Conservation (phyloP, 2,797 vertebrate species). For the Potorous gilbertii region DNA sequence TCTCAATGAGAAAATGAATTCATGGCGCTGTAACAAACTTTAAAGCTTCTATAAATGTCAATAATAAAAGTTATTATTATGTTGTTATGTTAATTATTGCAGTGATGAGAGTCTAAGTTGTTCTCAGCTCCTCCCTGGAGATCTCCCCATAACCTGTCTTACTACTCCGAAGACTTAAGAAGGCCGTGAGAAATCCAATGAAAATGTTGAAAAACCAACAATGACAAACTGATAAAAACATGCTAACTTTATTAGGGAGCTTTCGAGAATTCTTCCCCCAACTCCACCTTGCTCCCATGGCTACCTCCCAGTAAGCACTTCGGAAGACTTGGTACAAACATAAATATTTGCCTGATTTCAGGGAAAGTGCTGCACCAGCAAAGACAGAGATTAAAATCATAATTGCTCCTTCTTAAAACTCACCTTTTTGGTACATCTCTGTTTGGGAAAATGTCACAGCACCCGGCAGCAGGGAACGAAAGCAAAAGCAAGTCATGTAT, state of each 20-base stretch:
- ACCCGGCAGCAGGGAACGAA: constrained; percentile 26
- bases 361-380: constrained; percentile 64
- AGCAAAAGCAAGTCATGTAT: constrained; percentile 71
- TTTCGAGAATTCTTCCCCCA: constrained; percentile 64
- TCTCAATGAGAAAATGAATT: neutral
- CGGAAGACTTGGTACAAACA: constrained; percentile 73
- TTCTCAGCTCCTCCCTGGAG: constrained; percentile 25
- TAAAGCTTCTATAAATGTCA: neutral
- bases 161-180: constrained; percentile 44
- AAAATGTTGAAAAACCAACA: constrained; percentile 72
- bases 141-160: constrained; percentile 44
- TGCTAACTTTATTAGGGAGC: constrained; percentile 72
- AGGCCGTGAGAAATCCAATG: neutral
- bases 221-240: constrained; percentile 69
- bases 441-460: constrained; percentile 61
- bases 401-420: constrained; percentile 79
- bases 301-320: constrained; percentile 76
- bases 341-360: constrained; percentile 77
- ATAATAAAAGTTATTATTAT: neutral
- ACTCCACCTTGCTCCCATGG: constrained; percentile 73
- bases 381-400: constrained; percentile 72
- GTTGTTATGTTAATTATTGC: neutral
- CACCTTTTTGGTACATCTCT: constrained; percentile 74
- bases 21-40: neutral
- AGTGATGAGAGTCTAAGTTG: neutral